Conservation (phyloP, 2,888 invertebrate genomes). For the Palloptera scutellata region DNA sequence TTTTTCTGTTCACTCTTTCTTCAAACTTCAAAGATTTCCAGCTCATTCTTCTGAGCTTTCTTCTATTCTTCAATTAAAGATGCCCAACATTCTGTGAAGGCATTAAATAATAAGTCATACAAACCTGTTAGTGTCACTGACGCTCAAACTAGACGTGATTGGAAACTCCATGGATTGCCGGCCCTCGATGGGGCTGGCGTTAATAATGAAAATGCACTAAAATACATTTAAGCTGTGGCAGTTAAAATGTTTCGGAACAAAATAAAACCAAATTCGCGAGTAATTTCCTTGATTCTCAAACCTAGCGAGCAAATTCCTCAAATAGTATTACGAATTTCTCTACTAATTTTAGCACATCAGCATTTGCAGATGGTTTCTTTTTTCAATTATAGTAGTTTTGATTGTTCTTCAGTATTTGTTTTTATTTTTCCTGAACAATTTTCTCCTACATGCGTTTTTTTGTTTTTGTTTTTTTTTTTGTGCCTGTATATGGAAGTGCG, state of each 20-base stretch:
- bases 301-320: not conserved
- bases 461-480: constrained; percentile 18
- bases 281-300: not conserved
- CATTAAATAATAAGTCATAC: too few species aligned
- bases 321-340: not conserved
- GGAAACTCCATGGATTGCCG: constrained; percentile 65
- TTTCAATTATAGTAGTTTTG: not conserved
- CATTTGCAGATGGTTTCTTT: not conserved
- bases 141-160: constrained; percentile 58
- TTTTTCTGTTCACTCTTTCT: too few species aligned
- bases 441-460: constrained; percentile 16
- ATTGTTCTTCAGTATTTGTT: not conserved
- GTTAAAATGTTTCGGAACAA: not conserved
- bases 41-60: too few species aligned
- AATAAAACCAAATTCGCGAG: not conserved
- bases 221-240: constrained; percentile 63
- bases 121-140: constrained; percentile 31
- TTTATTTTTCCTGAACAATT: not conserved
- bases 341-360: not conserved
- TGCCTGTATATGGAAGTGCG: not conserved
- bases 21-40: too few species aligned
- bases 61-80: too few species aligned
- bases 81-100: too few species aligned
- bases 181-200: constrained; percentile 65
- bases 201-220: constrained; percentile 57